phyloP scores from a whole-genome alignment of 1,140 invertebrate species.

The Oscheius sp. region DNA sequence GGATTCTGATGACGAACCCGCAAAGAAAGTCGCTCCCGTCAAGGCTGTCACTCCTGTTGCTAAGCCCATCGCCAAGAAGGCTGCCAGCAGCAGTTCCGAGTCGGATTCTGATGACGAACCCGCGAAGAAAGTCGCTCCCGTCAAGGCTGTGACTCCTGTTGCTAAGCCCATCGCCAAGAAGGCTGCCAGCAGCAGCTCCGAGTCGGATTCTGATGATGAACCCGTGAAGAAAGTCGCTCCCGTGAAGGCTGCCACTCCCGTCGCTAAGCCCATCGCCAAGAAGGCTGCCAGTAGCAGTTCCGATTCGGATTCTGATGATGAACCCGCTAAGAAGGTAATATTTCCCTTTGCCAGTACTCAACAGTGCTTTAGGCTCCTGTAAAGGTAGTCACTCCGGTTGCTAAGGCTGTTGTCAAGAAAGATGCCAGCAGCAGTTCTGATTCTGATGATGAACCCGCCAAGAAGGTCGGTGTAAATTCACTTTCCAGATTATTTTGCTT shows the following conservation, averaged over 20 bases:
- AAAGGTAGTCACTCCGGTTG: neutral
- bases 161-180: constrained; percentile 33
- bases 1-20: constrained; percentile 18
- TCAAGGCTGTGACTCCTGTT: neutral
- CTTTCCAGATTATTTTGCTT: neutral
- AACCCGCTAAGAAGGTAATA: constrained; percentile 21
- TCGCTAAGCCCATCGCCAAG: constrained; percentile 20
- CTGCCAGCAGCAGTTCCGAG: constrained; percentile 1
- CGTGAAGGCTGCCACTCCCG: constrained; percentile 19
- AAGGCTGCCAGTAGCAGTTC: constrained; percentile 13
- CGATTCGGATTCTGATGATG: constrained; percentile 33
- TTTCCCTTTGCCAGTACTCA: neutral
- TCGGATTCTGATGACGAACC: constrained; percentile 36
- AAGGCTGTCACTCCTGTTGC: constrained; percentile 2
- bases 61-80: constrained; percentile 32
- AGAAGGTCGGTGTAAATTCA: constrained; percentile 16
- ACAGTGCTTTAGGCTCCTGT: neutral
- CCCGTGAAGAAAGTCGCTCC: constrained; percentile 17
- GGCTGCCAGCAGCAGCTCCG: constrained; percentile 18
- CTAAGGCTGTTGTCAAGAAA: constrained; percentile 29
- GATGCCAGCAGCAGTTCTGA: constrained; percentile 16
- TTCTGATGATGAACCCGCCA: constrained; percentile 33
- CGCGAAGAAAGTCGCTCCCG: constrained; percentile 26
- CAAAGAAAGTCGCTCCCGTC: constrained; percentile 17
- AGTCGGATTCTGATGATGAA: constrained; percentile 17